Evolutionary conservation across 2,888 invertebrate species (phyloP).

Genomic region (Chouioia cunea): DNA sequence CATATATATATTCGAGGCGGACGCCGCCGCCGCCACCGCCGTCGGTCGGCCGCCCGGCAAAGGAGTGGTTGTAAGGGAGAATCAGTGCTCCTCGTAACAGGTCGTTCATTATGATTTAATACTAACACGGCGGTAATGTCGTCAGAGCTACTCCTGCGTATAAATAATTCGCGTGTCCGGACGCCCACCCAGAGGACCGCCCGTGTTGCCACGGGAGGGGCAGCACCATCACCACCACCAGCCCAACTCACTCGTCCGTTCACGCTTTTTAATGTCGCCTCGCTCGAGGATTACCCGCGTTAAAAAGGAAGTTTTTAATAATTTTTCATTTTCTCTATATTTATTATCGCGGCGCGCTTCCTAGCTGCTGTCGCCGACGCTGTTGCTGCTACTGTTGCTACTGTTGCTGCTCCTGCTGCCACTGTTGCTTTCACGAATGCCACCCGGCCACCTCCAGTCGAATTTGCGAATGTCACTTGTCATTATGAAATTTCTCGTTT

Average conservation of each 20-base stretch:
- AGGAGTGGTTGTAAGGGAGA: conserved; percentile 60
- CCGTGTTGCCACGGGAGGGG: conserved; percentile 45
- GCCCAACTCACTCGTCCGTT: conserved; percentile 39
- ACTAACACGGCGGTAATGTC: conserved; percentile 69
- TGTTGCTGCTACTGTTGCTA: no score
- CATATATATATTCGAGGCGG: conserved; percentile 50
- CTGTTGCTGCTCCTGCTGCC: not conserved
- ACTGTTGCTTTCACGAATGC: not conserved
- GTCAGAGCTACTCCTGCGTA: conserved; percentile 68
- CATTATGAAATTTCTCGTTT: conserved; percentile 63
- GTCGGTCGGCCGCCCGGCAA: no score
- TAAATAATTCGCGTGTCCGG: conserved; percentile 69
- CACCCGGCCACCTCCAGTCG: conserved; percentile 32
- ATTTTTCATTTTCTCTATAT: conserved; percentile 70
- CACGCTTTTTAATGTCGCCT: conserved; percentile 67
- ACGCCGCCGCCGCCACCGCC: no score
- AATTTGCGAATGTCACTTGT: conserved; percentile 57
- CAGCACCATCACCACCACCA: no score
- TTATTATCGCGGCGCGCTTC: conserved; percentile 65
- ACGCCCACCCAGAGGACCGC: conserved; percentile 64
- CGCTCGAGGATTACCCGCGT: conserved; percentile 66
- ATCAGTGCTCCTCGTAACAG: conserved; percentile 64
- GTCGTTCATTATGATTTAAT: conserved; percentile 69
- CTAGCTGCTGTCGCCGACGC: no score
- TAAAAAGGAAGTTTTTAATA: conserved; percentile 70